Conservation (phyloP, 2,888 invertebrate species). For the Sinotaia quadrata region DNA sequence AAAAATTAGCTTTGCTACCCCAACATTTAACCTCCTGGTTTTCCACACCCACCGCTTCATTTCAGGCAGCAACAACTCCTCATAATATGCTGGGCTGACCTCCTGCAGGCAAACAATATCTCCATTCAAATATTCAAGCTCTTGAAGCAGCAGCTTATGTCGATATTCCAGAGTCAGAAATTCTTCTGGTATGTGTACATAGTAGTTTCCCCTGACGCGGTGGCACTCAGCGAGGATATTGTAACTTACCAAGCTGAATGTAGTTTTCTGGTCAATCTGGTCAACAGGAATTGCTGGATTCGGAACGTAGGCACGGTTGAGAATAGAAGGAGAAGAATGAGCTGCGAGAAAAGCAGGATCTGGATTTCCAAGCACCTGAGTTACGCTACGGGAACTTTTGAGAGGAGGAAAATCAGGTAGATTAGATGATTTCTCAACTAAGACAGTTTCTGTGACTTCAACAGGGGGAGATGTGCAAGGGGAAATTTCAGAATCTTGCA, state of each 20-base stretch:
- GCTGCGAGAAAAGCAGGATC: constrained; percentile 11
- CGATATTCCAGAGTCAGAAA: constrained; percentile 57
- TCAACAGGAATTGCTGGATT: constrained; percentile 29
- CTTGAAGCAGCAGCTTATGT: constrained; percentile 60
- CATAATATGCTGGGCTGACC: constrained; percentile 62
- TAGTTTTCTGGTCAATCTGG: constrained; percentile 43
- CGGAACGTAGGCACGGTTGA: constrained; percentile 31
- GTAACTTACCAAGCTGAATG: constrained; percentile 67
- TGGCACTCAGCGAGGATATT: constrained; percentile 70
- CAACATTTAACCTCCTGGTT: background rate
- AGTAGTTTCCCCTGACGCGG: constrained; percentile 56
- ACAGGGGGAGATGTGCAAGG: background rate
- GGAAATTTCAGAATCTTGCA: too few species aligned
- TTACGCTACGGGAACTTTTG: constrained; percentile 2
- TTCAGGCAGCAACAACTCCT: constrained; percentile 47
- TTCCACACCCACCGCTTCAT: constrained; percentile 50
- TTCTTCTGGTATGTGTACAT: constrained; percentile 52
- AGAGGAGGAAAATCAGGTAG: background rate
- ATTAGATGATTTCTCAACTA: too few species aligned
- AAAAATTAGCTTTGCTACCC: background rate
- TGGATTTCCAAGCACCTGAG: constrained; percentile 1
- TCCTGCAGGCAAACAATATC: constrained; percentile 71
- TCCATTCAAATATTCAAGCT: constrained; percentile 62
- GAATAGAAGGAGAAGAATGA: constrained; percentile 29
- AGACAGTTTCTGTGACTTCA: background rate